Conservation (phyloP, 2,113 vertebrate genomes). For the Willisornis vidua region DNA sequence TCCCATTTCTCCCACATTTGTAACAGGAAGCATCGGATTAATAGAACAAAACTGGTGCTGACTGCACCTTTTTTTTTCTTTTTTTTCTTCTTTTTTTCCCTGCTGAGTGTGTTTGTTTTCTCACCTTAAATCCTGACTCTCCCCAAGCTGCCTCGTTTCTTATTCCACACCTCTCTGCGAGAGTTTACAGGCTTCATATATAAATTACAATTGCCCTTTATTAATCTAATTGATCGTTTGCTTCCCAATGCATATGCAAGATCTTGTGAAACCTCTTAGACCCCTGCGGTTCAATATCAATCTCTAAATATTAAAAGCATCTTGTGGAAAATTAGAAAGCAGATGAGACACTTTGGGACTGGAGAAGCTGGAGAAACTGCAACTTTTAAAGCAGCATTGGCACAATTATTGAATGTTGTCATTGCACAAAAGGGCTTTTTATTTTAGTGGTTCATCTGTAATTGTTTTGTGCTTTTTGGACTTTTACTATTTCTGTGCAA, state of each 20-base stretch:
- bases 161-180: conserved; percentile 33
- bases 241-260: conserved; percentile 74
- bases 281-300: conserved; percentile 78
- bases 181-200: conserved; percentile 58
- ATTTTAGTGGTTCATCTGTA: conserved; percentile 53
- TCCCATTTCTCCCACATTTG: not conserved
- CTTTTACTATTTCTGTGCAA: not conserved
- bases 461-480: conserved; percentile 14
- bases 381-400: conserved; percentile 71
- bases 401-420: conserved; percentile 62
- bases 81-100: not conserved
- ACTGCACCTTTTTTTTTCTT: not conserved
- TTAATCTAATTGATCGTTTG: conserved; percentile 79
- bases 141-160: conserved; percentile 6
- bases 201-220: conserved; percentile 74
- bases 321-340: conserved; percentile 80
- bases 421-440: conserved; percentile 48
- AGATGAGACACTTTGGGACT: conserved; percentile 76
- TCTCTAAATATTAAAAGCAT: conserved; percentile 81
- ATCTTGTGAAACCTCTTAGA: conserved; percentile 75
- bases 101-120: conserved; percentile 26
- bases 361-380: conserved; percentile 57
- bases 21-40: not conserved
- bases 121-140: not conserved
- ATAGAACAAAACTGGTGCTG: not conserved